phyloP scores from a whole-genome alignment of 2,797 vertebrate species.

The Gallirallus australis region DNA sequence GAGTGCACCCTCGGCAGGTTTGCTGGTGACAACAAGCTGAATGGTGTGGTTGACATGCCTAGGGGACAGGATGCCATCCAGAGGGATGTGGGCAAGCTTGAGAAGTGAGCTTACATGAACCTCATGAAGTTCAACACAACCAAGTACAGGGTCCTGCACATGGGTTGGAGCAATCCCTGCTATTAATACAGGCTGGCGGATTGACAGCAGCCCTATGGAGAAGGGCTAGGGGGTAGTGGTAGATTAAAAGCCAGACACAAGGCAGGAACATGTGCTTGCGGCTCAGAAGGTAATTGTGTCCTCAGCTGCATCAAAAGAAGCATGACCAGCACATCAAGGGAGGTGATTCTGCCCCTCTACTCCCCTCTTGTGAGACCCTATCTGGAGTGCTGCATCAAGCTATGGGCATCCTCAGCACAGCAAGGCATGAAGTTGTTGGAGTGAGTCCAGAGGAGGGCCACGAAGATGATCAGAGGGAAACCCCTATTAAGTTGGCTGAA shows the following conservation, averaged over 20 bases:
- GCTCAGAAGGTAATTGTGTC: background rate
- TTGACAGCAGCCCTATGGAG: background rate
- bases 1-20: background rate
- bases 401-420: background rate
- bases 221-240: background rate
- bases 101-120: background rate
- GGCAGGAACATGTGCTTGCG: fast-evolving
- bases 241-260: background rate
- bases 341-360: background rate
- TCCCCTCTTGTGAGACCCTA: background rate
- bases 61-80: background rate
- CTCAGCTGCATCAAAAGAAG: background rate
- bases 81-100: background rate
- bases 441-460: background rate
- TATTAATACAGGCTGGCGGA: background rate
- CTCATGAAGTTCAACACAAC: background rate
- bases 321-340: background rate
- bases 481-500: background rate
- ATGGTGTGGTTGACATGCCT: fast-evolving
- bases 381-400: background rate
- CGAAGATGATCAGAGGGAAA: background rate
- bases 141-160: background rate
- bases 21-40: background rate
- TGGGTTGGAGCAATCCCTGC: fast-evolving
- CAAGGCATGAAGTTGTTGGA: background rate